phyloP scores from a whole-genome alignment of 2,113 vertebrate genomes.

The Macrotis lagotis region DNA sequence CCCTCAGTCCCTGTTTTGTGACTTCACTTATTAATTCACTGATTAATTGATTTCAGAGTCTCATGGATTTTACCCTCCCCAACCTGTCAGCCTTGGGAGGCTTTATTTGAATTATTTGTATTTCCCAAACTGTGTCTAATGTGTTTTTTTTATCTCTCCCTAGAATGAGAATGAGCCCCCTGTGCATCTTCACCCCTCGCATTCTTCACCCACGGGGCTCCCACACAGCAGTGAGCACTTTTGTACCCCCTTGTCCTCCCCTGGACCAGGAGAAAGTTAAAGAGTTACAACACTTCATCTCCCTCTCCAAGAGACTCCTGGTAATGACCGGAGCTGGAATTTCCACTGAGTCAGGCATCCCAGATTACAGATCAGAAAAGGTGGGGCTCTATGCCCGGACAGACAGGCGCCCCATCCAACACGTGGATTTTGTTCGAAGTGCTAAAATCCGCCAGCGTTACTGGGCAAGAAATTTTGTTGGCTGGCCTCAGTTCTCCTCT shows the following conservation, averaged over 20 bases:
- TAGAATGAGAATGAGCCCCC: slow-evolving; percentile 62
- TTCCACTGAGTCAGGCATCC: slow-evolving; percentile 97
- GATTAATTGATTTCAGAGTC: background rate
- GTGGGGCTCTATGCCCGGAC: slow-evolving; percentile 95
- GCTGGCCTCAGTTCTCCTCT: slow-evolving; percentile 95
- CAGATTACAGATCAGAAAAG: slow-evolving; percentile 95
- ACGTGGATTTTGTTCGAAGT: slow-evolving; percentile 89
- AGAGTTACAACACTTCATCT: slow-evolving; percentile 90
- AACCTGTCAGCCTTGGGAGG: background rate
- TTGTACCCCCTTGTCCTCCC: slow-evolving; percentile 90
- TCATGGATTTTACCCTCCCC: background rate
- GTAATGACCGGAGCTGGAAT: slow-evolving; percentile 94
- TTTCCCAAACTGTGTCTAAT: slow-evolving; percentile 7
- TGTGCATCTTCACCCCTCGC: slow-evolving; percentile 29
- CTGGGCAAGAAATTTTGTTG: slow-evolving; percentile 97
- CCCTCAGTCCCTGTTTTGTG: too few relatives aligned
- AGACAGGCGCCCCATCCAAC: slow-evolving; percentile 90
- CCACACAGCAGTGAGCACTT: slow-evolving; percentile 66
- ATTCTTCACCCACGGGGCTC: slow-evolving; percentile 45
- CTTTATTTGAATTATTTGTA: background rate
- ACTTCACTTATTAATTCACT: too few relatives aligned
- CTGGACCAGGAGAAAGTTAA: slow-evolving; percentile 83
- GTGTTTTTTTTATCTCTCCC: slow-evolving; percentile 36
- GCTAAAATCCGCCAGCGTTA: slow-evolving; percentile 91
- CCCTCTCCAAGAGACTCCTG: slow-evolving; percentile 87